Base-by-base conservation (phyloP, 2,113 vertebrate genomes). In the Origma solitaria region DNA sequence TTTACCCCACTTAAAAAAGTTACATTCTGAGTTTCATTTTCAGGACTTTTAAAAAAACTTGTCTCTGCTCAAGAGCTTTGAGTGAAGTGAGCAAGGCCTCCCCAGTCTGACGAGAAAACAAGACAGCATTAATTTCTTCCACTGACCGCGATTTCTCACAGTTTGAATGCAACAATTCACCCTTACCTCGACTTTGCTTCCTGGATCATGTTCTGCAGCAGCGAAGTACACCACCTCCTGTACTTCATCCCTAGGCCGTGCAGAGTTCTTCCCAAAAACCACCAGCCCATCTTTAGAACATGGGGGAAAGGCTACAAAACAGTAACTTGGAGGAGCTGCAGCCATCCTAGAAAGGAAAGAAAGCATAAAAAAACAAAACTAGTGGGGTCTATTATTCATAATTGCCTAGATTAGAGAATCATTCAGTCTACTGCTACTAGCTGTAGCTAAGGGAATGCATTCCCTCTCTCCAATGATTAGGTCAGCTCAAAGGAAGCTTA, bases 231-330 rank as follows among this genome's bases (percentile, higher is more conserved):
- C 97, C 14, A 98, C 97, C 86, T 98, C 98, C 76, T 98, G 98
- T 1, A 98, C 98, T 79, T 98, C 98, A 94, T 98, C 98, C 89
- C 98, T 94, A 49, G 98, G 98, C 40, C 98, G 96, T 16, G 98
- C 98, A 40, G 98, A 98, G 70, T 98, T 98, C 86, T 98, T 98
- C 17, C 98, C 98, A 93, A 98, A 98, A 4, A 98, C 94, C 86
- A 98, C 98, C 93, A 97, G 88, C 10, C 97, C 97, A 7, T 98
- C 98, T 94, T 96, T 98, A 5, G 98, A 97, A 82, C 94, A 94
- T 0, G 98, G 98, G 5, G 98, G 98, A 86, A 98, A 98, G 60
- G 98, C 97, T 90, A 98, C 98, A 66, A 98, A 98, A 58, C 98
- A 98, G 92, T 97, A 98, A 81, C 98, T 98, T 45, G 98, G 98